phyloP scores from a whole-genome alignment of 2,113 vertebrate species.

The Psilopogon haemacephalus region DNA sequence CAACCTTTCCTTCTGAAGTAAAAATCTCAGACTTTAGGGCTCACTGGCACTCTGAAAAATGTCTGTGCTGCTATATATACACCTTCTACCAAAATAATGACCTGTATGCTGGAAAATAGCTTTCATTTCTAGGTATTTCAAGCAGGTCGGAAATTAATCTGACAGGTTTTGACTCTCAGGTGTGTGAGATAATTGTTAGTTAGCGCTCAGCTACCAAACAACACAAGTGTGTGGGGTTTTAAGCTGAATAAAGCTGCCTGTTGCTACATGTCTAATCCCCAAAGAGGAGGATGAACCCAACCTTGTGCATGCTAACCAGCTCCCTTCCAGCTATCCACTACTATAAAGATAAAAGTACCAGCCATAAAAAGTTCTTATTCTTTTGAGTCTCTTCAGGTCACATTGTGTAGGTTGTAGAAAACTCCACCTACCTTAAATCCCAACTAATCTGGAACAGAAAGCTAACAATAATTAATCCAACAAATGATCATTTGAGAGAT shows the following conservation, averaged over 20 bases:
- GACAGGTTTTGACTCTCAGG: neutral
- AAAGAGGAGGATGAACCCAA: neutral
- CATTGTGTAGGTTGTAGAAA: neutral
- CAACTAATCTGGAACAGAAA: neutral
- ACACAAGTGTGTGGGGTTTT: neutral
- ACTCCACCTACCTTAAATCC: neutral
- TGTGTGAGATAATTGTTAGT: neutral
- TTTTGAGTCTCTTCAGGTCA: neutral
- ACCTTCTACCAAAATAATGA: neutral
- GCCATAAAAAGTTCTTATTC: neutral
- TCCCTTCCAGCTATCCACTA: neutral
- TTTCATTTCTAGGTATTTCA: neutral
- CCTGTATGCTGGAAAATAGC: neutral
- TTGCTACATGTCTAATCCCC: neutral
- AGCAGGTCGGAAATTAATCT: neutral
- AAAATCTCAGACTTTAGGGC: neutral
- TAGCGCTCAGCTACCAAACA: neutral
- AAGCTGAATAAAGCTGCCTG: neutral
- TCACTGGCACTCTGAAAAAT: conserved; percentile 14
- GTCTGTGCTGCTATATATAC: neutral
- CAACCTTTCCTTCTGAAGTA: conserved; percentile 24
- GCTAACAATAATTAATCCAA: neutral
- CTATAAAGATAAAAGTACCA: neutral
- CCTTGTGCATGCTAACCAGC: neutral
- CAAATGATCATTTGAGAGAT: neutral